These are phyloP conservation scores for Druon quercuslanigerum DNA, from an alignment of 1,140 invertebrate species.

Conservation along the genomic window DNA sequence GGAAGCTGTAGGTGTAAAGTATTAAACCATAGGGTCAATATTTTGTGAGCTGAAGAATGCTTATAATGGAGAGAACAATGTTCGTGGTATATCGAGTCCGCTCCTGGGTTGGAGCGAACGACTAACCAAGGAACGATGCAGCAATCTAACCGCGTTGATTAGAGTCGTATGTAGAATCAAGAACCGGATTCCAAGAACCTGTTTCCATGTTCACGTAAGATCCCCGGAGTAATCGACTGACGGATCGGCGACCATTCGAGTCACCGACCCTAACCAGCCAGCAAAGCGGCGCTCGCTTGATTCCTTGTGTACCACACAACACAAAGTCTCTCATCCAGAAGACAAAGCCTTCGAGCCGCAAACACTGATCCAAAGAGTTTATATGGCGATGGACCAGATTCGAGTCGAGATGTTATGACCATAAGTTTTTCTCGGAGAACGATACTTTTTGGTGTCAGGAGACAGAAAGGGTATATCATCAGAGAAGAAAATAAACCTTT, in stretches of 20 bases:
- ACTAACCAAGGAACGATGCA: slow-evolving; percentile 65
- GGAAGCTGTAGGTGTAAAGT: too few relatives aligned
- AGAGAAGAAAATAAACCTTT: not conserved
- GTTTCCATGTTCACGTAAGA: slow-evolving; percentile 77
- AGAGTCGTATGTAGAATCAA: slow-evolving; percentile 77
- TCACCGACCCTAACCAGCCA: slow-evolving; percentile 73
- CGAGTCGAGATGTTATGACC: slow-evolving; percentile 26
- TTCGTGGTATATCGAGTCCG: slow-evolving; percentile 19
- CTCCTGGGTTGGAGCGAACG: slow-evolving; percentile 38
- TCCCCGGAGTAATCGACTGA: slow-evolving; percentile 76
- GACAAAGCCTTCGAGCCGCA: not conserved
- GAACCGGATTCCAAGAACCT: slow-evolving; percentile 77
- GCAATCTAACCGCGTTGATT: slow-evolving; percentile 77
- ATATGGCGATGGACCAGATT: slow-evolving; percentile 30
- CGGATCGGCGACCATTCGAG: slow-evolving; percentile 76
- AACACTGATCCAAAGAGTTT: slow-evolving; percentile 20
- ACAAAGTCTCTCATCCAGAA: slow-evolving; percentile 24
- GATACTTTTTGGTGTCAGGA: slow-evolving; percentile 21
- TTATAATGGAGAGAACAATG: not conserved
- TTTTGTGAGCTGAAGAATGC: not conserved
- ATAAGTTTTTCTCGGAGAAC: slow-evolving; percentile 2
- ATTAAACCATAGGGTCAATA: not conserved
- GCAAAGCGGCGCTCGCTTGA: slow-evolving; percentile 51
- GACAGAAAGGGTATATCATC: slow-evolving; percentile 15
- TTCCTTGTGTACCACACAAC: slow-evolving; percentile 35